Conservation (phyloP, 53 echinoderm and acorn worm species). For the Echinometra lucunter region DNA sequence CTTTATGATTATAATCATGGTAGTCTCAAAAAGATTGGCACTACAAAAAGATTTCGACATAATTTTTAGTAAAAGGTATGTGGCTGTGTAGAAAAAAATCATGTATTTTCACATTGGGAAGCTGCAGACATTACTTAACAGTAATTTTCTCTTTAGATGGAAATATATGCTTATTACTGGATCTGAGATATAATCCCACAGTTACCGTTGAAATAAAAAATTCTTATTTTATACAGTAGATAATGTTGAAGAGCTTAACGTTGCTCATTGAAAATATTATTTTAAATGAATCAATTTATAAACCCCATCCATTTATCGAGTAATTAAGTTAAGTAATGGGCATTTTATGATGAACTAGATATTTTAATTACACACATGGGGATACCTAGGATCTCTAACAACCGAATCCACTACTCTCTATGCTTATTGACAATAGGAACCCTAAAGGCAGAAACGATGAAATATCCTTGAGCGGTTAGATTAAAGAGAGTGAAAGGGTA, state of each 20-base stretch:
- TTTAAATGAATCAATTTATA: neutral
- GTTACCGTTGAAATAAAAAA: neutral
- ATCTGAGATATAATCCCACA: neutral
- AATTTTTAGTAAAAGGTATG: neutral
- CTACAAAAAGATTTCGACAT: neutral
- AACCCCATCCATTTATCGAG: neutral
- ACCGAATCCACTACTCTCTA: neutral
- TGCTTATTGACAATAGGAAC: neutral
- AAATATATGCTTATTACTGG: neutral
- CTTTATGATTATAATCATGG: too few species aligned
- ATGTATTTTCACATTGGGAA: neutral
- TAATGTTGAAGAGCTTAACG: neutral
- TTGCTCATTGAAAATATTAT: neutral
- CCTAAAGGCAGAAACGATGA: neutral
- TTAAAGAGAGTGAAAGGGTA: neutral
- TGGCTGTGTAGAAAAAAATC: neutral
- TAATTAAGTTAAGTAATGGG: neutral
- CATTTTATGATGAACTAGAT: neutral
- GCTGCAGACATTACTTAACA: neutral
- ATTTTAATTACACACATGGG: neutral
- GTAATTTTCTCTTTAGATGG: neutral
- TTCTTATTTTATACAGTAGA: neutral
- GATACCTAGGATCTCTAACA: neutral
- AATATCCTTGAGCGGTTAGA: slow-evolving; percentile 22
- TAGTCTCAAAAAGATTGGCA: neutral